These are phyloP conservation scores for Calycopis cecrops DNA, from an alignment of 1,140 invertebrate genomes.

Conservation along the genomic window DNA sequence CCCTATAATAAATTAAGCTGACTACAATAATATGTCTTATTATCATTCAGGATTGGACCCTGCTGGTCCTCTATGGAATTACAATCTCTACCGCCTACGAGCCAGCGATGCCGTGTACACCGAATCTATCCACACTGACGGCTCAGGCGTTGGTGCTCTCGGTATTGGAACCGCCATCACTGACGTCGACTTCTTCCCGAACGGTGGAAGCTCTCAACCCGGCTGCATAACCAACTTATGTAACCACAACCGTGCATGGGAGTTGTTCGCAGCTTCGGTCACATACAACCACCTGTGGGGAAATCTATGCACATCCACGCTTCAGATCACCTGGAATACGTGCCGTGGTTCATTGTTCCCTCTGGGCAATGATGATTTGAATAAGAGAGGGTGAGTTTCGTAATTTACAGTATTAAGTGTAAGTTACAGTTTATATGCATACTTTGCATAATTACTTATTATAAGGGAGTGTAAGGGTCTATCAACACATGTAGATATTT, in stretches of 20 bases:
- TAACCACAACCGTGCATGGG: conserved; percentile 77
- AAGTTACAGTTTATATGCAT: too few species aligned
- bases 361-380: conserved; percentile 43
- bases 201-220: conserved; percentile 78
- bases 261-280: conserved; percentile 73
- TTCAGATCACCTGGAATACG: conserved; percentile 32
- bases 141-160: conserved; percentile 76
- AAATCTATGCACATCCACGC: conserved; percentile 23
- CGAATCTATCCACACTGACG: conserved; percentile 85
- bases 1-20: too few species aligned
- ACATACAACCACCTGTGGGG: conserved; percentile 39
- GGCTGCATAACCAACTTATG: conserved; percentile 74
- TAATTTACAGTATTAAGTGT: too few species aligned
- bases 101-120: conserved; percentile 77
- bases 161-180: conserved; percentile 69
- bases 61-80: conserved; percentile 78
- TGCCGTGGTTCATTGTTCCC: conserved; percentile 31
- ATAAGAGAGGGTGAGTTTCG: conserved; percentile 40
- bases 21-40: too few species aligned
- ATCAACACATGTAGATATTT: too few species aligned
- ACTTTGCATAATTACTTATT: too few species aligned
- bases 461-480: too few species aligned
- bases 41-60: conserved; percentile 78
- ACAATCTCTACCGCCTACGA: conserved; percentile 67
- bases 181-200: conserved; percentile 87